A percentile compares a stretch with the other conserved stretches of the same genome.
Evolutionary conservation across 2,888 invertebrate genomes (phyloP).

Genomic region (Xestia sexstrigata): DNA sequence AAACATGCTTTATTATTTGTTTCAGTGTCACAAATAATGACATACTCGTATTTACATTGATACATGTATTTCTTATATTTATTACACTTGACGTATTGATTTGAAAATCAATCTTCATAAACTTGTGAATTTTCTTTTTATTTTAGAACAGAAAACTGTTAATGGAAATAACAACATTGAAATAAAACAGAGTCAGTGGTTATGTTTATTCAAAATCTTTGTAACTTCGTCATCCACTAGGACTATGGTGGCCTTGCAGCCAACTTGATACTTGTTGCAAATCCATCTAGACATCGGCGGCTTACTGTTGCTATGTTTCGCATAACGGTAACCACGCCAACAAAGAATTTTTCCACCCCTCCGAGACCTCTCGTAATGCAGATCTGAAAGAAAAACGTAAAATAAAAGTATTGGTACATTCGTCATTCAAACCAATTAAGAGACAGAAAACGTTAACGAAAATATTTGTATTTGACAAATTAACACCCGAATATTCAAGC

Average conservation of each 20-base stretch:
- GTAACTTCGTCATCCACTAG: conserved; percentile 52
- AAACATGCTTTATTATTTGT: too few species aligned
- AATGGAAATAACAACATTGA: neutral
- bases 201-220: conserved; percentile 55
- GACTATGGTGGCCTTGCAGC: conserved; percentile 65
- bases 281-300: conserved; percentile 59
- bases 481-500: neutral
- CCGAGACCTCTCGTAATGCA: conserved; percentile 3
- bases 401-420: neutral
- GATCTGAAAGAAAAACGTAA: conserved; percentile 10
- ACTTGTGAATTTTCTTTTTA: too few species aligned
- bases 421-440: neutral
- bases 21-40: too few species aligned
- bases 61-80: too few species aligned
- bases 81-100: too few species aligned
- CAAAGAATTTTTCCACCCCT: conserved; percentile 35
- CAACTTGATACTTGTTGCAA: conserved; percentile 57
- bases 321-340: conserved; percentile 37
- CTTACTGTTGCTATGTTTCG: conserved; percentile 31
- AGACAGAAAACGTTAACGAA: neutral
- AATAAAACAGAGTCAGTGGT: conserved; percentile 44
- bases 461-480: neutral
- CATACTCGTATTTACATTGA: too few species aligned
- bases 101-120: too few species aligned
- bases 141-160: neutral